A percentile compares a stretch with the other conserved stretches of the same genome.
Conservation (phyloP, 2,797 vertebrate genomes). For the Intellagama lesueurii region DNA sequence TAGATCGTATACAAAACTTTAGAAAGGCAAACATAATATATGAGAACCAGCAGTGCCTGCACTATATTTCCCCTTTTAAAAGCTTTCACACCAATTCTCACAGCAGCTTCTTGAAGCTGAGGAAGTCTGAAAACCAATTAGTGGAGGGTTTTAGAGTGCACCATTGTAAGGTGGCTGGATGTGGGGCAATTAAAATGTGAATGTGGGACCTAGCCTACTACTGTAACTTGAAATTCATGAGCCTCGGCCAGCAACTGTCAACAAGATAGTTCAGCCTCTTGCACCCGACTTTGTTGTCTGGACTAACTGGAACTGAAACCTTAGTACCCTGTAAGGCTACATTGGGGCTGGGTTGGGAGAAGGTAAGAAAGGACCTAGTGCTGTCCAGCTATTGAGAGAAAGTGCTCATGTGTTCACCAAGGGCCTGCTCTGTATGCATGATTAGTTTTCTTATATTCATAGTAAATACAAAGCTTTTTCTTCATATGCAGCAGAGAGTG, state of each 20-base stretch:
- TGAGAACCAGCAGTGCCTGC: no score
- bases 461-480: background rate
- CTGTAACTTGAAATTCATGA: background rate
- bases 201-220: background rate
- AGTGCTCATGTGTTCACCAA: background rate
- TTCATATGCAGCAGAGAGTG: background rate
- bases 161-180: background rate
- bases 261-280: background rate
- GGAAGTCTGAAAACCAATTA: background rate
- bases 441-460: slow-evolving; percentile 3
- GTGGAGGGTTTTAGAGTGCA: background rate
- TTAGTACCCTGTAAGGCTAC: slow-evolving; percentile 7
- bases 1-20: background rate
- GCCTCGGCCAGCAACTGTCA: background rate
- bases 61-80: no score
- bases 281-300: background rate
- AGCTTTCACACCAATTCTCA: background rate
- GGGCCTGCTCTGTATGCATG: background rate
- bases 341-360: background rate
- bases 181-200: background rate
- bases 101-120: background rate
- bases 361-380: background rate
- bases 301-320: slow-evolving; percentile 27
- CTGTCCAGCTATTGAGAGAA: background rate
- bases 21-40: no score